phyloP scores from a whole-genome alignment of 2,113 vertebrate species.

The Puma concolor region DNA sequence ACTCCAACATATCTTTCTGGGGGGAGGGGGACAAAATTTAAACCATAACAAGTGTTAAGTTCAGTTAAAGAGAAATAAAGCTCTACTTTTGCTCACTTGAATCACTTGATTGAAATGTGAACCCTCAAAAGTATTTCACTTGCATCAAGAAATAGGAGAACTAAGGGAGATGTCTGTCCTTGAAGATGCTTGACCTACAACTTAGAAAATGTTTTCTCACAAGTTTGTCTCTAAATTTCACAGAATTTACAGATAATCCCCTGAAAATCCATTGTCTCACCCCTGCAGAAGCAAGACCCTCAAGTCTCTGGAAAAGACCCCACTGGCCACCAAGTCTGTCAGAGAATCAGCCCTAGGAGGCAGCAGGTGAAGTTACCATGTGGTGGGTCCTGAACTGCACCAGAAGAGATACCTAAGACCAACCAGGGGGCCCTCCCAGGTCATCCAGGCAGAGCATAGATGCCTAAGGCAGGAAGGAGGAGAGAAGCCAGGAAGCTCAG shows the following conservation, averaged over 20 bases:
- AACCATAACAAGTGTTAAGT: neutral
- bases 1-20: neutral
- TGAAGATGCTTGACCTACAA: neutral
- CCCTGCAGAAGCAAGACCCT: neutral
- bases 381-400: neutral
- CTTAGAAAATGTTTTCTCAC: neutral
- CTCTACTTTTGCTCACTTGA: neutral
- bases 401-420: neutral
- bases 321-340: neutral
- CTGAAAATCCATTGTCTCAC: neutral
- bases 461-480: neutral
- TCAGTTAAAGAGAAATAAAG: constrained; percentile 11
- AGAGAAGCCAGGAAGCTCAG: neutral
- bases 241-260: constrained; percentile 29
- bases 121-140: neutral
- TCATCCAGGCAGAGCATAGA: neutral
- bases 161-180: neutral
- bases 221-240: neutral
- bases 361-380: neutral
- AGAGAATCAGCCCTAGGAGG: neutral
- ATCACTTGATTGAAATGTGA: neutral
- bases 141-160: constrained; percentile 2
- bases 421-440: neutral
- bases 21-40: neutral
- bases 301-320: neutral